Conservation (phyloP, 2,888 invertebrate genomes). For the Polietes domitor region DNA sequence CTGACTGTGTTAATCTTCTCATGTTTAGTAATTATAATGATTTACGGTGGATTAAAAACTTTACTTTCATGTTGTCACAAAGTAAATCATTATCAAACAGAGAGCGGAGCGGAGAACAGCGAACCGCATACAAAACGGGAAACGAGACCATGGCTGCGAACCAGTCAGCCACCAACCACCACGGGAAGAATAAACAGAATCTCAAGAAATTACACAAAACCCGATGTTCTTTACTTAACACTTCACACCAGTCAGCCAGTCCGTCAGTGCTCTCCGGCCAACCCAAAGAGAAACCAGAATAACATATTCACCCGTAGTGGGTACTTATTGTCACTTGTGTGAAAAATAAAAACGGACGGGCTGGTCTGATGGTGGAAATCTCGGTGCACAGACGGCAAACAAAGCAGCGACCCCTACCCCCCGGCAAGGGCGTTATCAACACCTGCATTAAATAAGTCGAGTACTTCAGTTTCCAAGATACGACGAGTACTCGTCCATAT, state of each 20-base stretch:
- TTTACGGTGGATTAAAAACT: constrained; percentile 62
- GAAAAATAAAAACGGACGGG: neutral
- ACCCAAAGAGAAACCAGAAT: neutral
- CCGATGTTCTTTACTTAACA: constrained; percentile 32
- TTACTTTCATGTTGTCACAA: constrained; percentile 66
- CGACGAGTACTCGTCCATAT: neutral
- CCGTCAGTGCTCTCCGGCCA: no score
- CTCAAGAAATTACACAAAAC: constrained; percentile 34
- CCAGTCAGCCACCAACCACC: neutral
- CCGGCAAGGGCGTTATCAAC: constrained; percentile 60
- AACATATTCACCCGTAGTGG: constrained; percentile 51
- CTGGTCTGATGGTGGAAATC: constrained; percentile 41
- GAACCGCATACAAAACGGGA: constrained; percentile 4
- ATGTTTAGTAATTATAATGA: constrained; percentile 64
- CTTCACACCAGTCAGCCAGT: constrained; percentile 6
- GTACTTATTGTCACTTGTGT: constrained; percentile 27
- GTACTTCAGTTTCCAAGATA: constrained; percentile 44
- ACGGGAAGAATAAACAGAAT: neutral
- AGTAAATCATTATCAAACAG: constrained; percentile 57
- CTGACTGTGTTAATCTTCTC: constrained; percentile 59
- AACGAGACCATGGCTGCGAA: neutral
- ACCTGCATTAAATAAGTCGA: constrained; percentile 62
- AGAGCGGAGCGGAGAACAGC: neutral
- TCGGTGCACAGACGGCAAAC: constrained; percentile 15
- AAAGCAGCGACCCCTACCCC: neutral